Percentiles rank a stretch among this genome's conserved stretches.
phyloP scores from a whole-genome alignment of 2,113 vertebrate genomes.

The Bufo bufo region DNA sequence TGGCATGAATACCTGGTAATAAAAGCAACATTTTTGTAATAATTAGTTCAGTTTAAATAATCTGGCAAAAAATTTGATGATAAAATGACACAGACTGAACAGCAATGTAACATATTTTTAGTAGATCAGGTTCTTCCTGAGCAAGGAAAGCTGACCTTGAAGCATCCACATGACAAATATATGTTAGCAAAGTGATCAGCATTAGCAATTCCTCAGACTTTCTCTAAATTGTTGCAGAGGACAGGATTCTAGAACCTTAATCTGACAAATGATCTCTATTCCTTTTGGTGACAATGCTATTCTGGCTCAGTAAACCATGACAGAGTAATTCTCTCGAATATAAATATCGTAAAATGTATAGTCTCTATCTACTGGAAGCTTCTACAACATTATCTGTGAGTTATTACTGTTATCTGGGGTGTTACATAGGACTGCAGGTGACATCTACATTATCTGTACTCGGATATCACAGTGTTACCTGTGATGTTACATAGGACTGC shows the following conservation, averaged over 20 bases:
- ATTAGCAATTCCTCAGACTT: background rate
- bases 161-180: background rate
- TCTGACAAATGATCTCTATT: constrained; percentile 43
- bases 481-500: too few species aligned
- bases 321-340: constrained; percentile 16
- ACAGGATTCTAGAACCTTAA: constrained; percentile 24
- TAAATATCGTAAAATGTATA: constrained; percentile 39
- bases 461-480: too few species aligned
- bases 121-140: background rate
- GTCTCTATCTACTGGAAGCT: background rate
- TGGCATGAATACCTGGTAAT: too few species aligned
- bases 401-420: too few species aligned
- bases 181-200: constrained; percentile 13
- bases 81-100: background rate
- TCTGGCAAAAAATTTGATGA: background rate
- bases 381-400: too few species aligned
- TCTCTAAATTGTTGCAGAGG: constrained; percentile 16
- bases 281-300: constrained; percentile 24
- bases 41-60: background rate
- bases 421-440: too few species aligned
- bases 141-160: constrained; percentile 30
- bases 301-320: constrained; percentile 54
- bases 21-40: too few species aligned
- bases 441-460: too few species aligned
- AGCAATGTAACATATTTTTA: background rate